These are phyloP conservation scores for Nothoprocta perdicaria DNA, from an alignment of 2,113 vertebrate genomes.

Conservation along the genomic window DNA sequence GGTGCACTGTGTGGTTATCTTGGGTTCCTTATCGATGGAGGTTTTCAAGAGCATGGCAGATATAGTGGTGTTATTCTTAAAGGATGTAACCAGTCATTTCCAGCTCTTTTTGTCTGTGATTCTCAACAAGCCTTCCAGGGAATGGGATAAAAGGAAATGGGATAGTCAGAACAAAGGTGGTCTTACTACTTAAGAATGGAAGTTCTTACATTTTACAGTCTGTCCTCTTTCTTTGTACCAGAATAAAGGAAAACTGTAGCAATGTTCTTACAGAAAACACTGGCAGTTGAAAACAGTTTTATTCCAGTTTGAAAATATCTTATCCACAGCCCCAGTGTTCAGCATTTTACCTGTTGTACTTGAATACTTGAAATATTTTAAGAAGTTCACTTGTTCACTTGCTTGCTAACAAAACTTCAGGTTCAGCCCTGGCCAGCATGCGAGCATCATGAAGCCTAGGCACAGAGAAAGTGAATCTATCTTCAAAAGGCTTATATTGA, in stretches of 20 bases:
- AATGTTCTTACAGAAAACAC: neutral
- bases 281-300: neutral
- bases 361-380: neutral
- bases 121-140: neutral
- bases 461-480: neutral
- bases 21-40: neutral
- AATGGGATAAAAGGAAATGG: constrained; percentile 29
- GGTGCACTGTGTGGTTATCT: neutral
- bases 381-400: neutral
- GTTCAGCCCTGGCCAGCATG: neutral
- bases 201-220: neutral
- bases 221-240: neutral
- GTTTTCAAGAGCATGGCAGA: neutral
- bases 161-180: neutral
- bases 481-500: neutral
- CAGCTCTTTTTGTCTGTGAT: neutral
- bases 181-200: constrained; percentile 20
- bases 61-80: neutral
- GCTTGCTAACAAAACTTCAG: neutral
- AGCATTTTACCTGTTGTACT: neutral
- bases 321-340: neutral
- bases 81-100: neutral
- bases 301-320: neutral
- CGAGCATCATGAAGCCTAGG: neutral
- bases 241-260: neutral